Conservation (phyloP, 2,113 vertebrate species). For the Tympanuchus pallidicinctus region DNA sequence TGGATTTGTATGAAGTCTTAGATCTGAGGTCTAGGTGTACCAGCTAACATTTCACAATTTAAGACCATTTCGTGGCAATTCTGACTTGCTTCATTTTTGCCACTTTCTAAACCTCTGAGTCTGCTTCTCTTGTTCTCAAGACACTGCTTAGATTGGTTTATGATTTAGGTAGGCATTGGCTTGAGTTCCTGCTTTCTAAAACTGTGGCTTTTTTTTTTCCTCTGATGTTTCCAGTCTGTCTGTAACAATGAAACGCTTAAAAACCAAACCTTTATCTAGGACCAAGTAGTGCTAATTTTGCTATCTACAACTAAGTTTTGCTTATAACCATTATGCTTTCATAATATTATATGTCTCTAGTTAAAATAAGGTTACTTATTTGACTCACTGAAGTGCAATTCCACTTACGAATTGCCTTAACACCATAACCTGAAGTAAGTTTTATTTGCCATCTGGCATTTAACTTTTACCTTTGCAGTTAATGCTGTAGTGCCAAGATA, state of each 20-base stretch:
- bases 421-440: background rate
- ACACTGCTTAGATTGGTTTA: background rate
- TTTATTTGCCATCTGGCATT: background rate
- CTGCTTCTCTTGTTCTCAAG: background rate
- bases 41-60: background rate
- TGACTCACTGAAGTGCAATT: background rate
- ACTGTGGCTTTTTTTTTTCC: background rate
- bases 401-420: background rate
- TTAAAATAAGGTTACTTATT: background rate
- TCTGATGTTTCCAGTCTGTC: background rate
- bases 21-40: background rate
- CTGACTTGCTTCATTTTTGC: background rate
- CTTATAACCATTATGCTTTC: background rate
- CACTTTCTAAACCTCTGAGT: background rate
- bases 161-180: background rate
- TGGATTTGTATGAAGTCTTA: background rate
- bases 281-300: background rate
- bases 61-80: background rate
- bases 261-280: background rate
- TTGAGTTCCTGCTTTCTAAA: background rate
- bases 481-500: background rate
- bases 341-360: background rate
- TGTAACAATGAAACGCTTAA: background rate
- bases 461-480: background rate
- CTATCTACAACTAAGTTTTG: background rate